Conservation (phyloP, 2,113 vertebrate genomes). For the Panthera leo region DNA sequence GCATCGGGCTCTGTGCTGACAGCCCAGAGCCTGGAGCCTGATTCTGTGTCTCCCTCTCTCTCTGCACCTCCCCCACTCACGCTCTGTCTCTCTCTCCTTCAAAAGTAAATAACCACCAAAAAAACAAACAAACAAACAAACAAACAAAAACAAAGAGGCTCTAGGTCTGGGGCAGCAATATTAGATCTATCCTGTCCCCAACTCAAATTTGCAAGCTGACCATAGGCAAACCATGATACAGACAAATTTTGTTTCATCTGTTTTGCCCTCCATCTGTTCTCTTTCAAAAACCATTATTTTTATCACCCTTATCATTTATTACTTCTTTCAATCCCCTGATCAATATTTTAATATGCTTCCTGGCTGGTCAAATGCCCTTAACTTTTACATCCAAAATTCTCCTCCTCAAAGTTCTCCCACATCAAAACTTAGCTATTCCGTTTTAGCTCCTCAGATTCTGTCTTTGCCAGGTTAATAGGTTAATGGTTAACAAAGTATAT, state of each 20-base stretch:
- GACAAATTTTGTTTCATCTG: background rate
- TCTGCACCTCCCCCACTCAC: background rate
- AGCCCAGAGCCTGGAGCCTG: background rate
- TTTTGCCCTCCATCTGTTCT: background rate
- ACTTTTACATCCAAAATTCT: conserved; percentile 9
- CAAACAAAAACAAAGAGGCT: background rate
- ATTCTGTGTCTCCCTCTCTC: background rate
- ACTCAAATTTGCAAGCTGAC: background rate
- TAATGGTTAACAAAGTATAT: background rate
- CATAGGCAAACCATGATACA: background rate
- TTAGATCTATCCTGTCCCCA: background rate
- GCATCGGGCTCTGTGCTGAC: background rate
- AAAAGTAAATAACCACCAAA: background rate
- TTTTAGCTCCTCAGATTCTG: background rate
- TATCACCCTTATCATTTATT: background rate
- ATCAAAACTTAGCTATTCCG: background rate
- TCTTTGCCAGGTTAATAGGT: background rate
- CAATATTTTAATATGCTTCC: background rate
- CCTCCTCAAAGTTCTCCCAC: background rate
- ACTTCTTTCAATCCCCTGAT: background rate
- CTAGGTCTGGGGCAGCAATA: background rate
- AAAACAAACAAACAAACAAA: background rate
- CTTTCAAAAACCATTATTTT: background rate
- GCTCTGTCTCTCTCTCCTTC: background rate
- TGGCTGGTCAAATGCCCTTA: background rate